Evolutionary conservation across 2,797 vertebrate species (phyloP).

Genomic region (Sphenopsis melanotis): DNA sequence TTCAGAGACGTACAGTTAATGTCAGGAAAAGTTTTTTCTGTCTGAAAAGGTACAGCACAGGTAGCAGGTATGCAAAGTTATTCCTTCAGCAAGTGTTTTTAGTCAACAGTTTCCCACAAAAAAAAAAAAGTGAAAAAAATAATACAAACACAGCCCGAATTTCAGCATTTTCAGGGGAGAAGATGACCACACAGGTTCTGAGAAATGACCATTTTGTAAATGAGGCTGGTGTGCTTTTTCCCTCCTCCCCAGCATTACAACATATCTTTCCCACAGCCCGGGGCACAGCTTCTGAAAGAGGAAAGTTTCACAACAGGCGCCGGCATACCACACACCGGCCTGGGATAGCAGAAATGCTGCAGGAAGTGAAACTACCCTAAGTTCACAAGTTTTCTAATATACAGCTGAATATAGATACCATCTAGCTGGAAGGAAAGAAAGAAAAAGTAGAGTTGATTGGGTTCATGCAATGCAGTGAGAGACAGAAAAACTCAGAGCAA

Average conservation of each 20-base stretch:
- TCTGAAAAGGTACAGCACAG: neutral
- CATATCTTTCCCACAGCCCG: neutral
- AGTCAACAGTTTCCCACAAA: neutral
- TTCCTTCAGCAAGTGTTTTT: neutral
- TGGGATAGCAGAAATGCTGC: neutral
- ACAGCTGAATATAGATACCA: neutral
- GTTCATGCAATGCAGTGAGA: neutral
- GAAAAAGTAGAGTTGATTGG: neutral
- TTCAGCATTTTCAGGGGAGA: neutral
- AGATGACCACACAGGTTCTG: neutral
- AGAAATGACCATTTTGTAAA: neutral
- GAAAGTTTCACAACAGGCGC: neutral
- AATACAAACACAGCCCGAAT: neutral
- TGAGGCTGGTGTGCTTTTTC: neutral
- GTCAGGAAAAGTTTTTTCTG: neutral
- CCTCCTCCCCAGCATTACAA: neutral
- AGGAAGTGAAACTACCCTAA: conserved; percentile 14
- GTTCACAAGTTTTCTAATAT: conserved; percentile 1
- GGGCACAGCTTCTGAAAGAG: neutral
- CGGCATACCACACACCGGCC: neutral
- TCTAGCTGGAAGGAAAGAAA: neutral
- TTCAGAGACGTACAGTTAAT: neutral
- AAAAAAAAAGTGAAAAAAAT: neutral
- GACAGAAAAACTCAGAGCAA: neutral
- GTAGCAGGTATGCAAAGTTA: neutral